Conservation (phyloP, 1,140 invertebrate genomes). For the Nylanderia fulva region DNA sequence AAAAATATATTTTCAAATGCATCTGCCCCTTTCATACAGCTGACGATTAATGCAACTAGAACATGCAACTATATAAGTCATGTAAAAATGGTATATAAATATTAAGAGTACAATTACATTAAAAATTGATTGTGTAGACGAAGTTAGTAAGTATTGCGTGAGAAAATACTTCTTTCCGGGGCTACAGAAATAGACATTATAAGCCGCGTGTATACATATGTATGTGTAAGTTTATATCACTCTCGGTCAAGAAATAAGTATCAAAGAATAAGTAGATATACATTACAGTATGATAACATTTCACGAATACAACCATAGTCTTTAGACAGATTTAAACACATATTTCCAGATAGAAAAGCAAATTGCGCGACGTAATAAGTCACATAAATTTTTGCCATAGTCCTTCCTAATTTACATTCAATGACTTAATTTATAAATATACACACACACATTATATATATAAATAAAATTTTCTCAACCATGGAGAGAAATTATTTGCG, state of each 20-base stretch:
- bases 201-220: conserved; percentile 13
- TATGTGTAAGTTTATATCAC: conserved; percentile 28
- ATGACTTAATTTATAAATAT: conserved; percentile 11
- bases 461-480: background rate
- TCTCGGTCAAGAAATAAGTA: conserved; percentile 42
- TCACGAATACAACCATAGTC: conserved; percentile 14
- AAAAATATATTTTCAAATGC: no score
- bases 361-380: background rate
- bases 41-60: conserved; percentile 4
- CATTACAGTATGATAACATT: conserved; percentile 26
- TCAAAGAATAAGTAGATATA: conserved; percentile 52
- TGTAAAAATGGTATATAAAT: conserved; percentile 36
- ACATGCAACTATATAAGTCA: conserved; percentile 25
- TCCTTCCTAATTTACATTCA: conserved; percentile 8
- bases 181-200: conserved; percentile 28
- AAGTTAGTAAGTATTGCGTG: conserved; percentile 7
- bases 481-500: background rate
- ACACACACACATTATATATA: background rate
- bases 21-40: background rate
- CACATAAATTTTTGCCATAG: background rate
- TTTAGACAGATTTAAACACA: conserved; percentile 4
- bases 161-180: conserved; percentile 17
- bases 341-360: conserved; percentile 10
- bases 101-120: conserved; percentile 6
- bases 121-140: background rate